Conservation (phyloP, 2,113 vertebrate genomes). For the Corythornis cristatus region DNA sequence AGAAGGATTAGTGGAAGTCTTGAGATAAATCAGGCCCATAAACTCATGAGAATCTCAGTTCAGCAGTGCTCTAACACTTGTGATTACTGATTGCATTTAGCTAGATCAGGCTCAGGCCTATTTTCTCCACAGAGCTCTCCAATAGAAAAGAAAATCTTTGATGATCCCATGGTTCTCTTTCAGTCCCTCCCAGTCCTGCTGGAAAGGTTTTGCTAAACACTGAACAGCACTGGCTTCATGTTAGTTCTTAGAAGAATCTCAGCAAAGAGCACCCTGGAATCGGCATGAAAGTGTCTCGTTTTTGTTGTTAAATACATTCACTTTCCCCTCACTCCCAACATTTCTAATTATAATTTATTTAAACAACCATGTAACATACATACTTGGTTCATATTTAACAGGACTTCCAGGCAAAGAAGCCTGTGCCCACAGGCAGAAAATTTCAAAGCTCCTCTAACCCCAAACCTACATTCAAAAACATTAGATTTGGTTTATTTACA, state of each 20-base stretch:
- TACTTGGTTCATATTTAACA: constrained; percentile 1
- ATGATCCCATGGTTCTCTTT: not conserved
- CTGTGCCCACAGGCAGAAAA: not conserved
- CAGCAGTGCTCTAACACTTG: not conserved
- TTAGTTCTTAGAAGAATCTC: constrained; percentile 28
- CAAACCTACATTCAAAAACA: constrained; percentile 34
- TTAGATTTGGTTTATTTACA: constrained; percentile 25
- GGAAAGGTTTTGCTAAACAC: not conserved
- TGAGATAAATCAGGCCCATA: not conserved
- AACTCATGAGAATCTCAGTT: not conserved
- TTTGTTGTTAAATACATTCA: constrained; percentile 19
- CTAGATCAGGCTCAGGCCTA: not conserved
- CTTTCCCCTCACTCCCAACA: not conserved
- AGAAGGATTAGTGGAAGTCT: not conserved
- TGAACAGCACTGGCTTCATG: not conserved
- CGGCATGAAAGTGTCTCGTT: not conserved
- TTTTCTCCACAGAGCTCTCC: not conserved
- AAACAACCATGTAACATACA: constrained; percentile 15
- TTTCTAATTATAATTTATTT: constrained; percentile 46
- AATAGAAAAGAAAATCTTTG: not conserved
- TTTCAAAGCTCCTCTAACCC: constrained; percentile 44
- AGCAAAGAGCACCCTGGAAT: constrained; percentile 19
- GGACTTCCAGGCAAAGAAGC: constrained; percentile 43
- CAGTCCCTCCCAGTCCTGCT: not conserved
- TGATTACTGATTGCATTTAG: not conserved